Base-by-base conservation (phyloP, 2,113 vertebrate species). In the Eretmochelys imbricata region DNA sequence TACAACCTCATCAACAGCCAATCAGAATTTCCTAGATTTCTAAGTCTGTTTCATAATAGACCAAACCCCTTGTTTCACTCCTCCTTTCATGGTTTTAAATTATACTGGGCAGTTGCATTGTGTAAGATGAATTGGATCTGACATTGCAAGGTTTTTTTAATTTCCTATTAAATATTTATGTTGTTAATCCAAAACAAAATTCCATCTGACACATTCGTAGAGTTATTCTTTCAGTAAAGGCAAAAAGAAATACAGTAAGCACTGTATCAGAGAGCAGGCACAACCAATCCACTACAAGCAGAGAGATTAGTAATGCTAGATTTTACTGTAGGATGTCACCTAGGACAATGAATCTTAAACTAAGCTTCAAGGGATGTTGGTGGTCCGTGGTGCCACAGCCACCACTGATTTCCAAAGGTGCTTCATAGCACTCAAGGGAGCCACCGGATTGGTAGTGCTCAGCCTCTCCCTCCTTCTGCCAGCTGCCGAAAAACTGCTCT, bases 381-480 rank as follows among this genome's bases (percentile, higher is more conserved):
- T 69, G 17, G 80, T 76, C 31, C 48, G 25, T 51, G 29, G 54
- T 17, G 57, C 75, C 85, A 75, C 57, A 62, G 57, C 24, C 57
- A 31, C 27, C 13, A 31, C 25, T 62, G 57, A 62, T 62, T 57
- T 25, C 9, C 13, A 10, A 78, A 46, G 48, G 25, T 49, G 29
- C 35, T 69, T 69, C 62, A 14, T n/a, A n/a, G 62, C 62, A 69
- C 57, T 20, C 31, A 85, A 31, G 38, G 29, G 46, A 20, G 29
- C 27, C 48, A 62, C 29, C 59, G 25, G 6, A 24, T n/a, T 85
- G 88, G 29, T 6, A 25, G 51, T n/a, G 65, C 35, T 2, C 38
- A 20, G 0, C 0, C 55, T 80, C 49, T 42, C 55, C 72, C 5
- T 3, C 54, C 22, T 57, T 35, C 10, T 46, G 79, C 27, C 22